These are phyloP conservation scores for Acipenser transmontanus DNA, from an alignment of 2,797 vertebrate genomes.

Conservation along the genomic window DNA sequence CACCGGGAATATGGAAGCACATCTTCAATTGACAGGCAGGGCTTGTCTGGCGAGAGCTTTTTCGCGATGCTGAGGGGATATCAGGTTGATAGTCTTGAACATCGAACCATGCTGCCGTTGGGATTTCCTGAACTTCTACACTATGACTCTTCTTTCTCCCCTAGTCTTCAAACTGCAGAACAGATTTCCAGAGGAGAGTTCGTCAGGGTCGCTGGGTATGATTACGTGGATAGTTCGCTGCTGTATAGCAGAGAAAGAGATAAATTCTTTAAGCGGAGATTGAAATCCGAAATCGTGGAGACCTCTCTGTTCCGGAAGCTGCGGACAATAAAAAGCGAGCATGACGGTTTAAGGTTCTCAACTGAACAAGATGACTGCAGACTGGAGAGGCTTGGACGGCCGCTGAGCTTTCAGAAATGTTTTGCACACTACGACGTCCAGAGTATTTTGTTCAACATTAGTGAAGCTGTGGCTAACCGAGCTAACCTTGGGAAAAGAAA, in stretches of 20 bases:
- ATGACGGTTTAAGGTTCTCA: conserved; percentile 72
- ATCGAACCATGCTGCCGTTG: conserved; percentile 64
- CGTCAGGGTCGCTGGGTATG: conserved; percentile 78
- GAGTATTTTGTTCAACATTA: conserved; percentile 91
- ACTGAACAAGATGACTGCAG: conserved; percentile 70
- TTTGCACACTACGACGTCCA: conserved; percentile 97
- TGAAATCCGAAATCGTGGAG: conserved; percentile 81
- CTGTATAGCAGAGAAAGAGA: conserved; percentile 73
- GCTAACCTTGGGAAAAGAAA: conserved; percentile 79
- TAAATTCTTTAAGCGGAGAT: conserved; percentile 79
- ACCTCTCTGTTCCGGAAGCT: conserved; percentile 84
- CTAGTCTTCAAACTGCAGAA: conserved; percentile 84
- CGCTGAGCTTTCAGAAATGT: conserved; percentile 85
- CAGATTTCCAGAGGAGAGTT: conserved; percentile 89
- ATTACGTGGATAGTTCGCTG: conserved; percentile 76
- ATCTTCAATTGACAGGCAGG: conserved; percentile 91
- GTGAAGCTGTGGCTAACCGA: conserved; percentile 80
- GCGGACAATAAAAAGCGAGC: conserved; percentile 83
- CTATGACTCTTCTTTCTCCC: conserved; percentile 74
- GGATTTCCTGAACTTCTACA: conserved; percentile 80
- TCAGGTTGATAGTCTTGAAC: conserved; percentile 72
- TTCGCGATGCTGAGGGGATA: conserved; percentile 86
- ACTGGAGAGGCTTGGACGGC: conserved; percentile 55
- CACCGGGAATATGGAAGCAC: conserved; percentile 94
- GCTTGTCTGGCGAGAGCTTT: conserved; percentile 77